phyloP scores from a whole-genome alignment of 1,140 invertebrate genomes.

The Sarcophaga bullata region DNA sequence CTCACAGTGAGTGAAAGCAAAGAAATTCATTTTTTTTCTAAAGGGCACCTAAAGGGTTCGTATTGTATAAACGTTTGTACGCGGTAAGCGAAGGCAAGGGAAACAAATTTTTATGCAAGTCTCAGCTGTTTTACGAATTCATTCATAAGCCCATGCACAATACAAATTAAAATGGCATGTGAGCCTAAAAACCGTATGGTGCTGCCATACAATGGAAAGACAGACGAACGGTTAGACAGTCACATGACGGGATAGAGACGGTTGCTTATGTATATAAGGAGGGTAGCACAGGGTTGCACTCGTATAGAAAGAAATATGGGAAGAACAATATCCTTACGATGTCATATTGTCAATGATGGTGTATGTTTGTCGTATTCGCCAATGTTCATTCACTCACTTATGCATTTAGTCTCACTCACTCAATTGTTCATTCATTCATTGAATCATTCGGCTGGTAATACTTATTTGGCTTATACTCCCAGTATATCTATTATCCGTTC shows the following conservation, averaged over 20 bases:
- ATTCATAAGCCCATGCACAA: conserved; percentile 15
- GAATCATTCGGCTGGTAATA: neutral
- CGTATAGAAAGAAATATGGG: neutral
- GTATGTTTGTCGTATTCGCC: neutral
- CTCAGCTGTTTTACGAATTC: conserved; percentile 15
- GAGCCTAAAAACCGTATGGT: conserved; percentile 19
- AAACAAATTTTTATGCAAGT: conserved; percentile 2
- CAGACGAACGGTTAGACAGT: neutral
- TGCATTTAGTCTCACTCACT: no score
- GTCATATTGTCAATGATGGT: conserved; percentile 3
- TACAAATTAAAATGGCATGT: conserved; percentile 24
- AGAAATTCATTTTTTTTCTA: neutral
- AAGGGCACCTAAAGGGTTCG: no score
- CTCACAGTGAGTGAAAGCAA: neutral
- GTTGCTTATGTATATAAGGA: no score
- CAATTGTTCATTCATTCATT: no score
- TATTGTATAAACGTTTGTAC: no score
- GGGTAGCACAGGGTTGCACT: no score
- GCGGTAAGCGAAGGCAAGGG: neutral
- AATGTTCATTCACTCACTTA: neutral
- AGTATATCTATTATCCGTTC: neutral
- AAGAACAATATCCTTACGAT: conserved; percentile 1
- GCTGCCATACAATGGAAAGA: neutral
- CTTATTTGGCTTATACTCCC: neutral
- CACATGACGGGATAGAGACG: neutral